Evolutionary conservation across 2,888 invertebrate genomes (phyloP).

Genomic region (Lissonota sp.): DNA sequence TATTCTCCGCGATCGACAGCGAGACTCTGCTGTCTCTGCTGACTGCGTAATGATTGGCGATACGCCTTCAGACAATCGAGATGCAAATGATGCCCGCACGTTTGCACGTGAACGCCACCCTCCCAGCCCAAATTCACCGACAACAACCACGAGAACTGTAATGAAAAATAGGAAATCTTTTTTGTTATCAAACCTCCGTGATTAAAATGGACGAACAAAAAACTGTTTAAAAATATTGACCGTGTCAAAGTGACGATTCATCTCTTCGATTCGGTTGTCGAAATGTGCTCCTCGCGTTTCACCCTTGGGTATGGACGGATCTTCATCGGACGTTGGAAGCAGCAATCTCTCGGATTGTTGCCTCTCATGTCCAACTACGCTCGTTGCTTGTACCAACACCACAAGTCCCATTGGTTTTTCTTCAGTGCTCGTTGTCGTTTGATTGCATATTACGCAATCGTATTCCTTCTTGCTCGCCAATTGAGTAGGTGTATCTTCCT

Average conservation of each 20-base stretch:
- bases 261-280: constrained; percentile 90
- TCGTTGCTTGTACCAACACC: constrained; percentile 93
- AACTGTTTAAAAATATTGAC: constrained; percentile 79
- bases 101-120: constrained; percentile 96
- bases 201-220: constrained; percentile 6
- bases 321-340: constrained; percentile 88
- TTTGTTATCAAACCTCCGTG: background rate
- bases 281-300: constrained; percentile 91
- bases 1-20: constrained; percentile 94
- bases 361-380: constrained; percentile 92
- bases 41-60: constrained; percentile 92
- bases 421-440: constrained; percentile 93
- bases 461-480: constrained; percentile 88
- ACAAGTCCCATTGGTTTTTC: constrained; percentile 95
- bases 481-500: constrained; percentile 86
- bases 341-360: constrained; percentile 86
- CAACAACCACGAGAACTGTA: constrained; percentile 90
- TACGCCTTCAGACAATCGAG: constrained; percentile 97
- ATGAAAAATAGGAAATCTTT: constrained; percentile 14
- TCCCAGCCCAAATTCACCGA: constrained; percentile 94
- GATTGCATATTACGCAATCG: constrained; percentile 98
- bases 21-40: constrained; percentile 90
- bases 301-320: constrained; percentile 86
- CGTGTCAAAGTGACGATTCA: constrained; percentile 91
- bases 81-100: constrained; percentile 99